Evolutionary conservation across 2,888 invertebrate species (phyloP), one percentile per base, ranked within the genome.

Genomic region (Acleris cristana): DNA sequence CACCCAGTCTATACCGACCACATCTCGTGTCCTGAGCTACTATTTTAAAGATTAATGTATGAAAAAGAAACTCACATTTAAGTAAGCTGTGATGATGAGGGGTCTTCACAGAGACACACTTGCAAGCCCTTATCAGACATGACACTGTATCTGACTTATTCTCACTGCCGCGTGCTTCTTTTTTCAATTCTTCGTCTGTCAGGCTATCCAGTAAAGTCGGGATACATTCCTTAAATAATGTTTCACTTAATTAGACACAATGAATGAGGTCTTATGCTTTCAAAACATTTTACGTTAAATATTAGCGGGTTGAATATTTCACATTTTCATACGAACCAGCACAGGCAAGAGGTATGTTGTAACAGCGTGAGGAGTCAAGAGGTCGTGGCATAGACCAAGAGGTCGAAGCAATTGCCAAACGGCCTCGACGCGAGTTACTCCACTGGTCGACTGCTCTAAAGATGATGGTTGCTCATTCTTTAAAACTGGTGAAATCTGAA

Each of bases 131-230:
- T 71, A 99, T 97, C 84, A 99, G 97, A 74, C 97, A 97, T 71
- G 99, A 98, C 74, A 99, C 96, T 60, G 98, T 97, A 90, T 99
- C 99, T 86, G 98, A 99, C 91, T 99, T 99, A 72, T 97, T 97
- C 89, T 99, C 99, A 82, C 96, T 97, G 18, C 94, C 94, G 83
- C 98, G 98, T 5, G 98, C 98, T 91, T 99, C 99, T 76, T 97
- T 96, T 85, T 99, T 99, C 69, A 99, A 89, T 85, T 99, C 99
- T 72, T 98, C 98, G 86, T 99, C 99, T 23, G 98, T 97, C 80
- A 99, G 93, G 88, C 97, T 97, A 84, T 99, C 98, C 82, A 99
- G 93, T 81, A 98, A 95, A 79, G 96, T 95, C 71, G 98, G 96
- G 75, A 98, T 97, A 88, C 97, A 96, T 94, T 98, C 97, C 98